Conservation (phyloP, 1,140 invertebrate species). For the Temnothorax curvispinosus region DNA sequence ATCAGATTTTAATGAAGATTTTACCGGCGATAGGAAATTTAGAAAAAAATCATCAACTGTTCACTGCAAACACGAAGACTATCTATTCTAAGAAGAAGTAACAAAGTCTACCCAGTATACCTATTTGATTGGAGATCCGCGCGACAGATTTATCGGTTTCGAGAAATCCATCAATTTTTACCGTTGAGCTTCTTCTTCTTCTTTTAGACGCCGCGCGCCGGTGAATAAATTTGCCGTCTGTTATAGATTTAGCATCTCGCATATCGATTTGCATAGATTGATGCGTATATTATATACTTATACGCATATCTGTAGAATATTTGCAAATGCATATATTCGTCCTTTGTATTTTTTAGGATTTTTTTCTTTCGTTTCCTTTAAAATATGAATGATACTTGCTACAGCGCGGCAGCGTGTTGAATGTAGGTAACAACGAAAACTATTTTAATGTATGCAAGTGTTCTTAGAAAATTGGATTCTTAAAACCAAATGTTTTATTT, state of each 20-base stretch:
- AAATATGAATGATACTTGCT: neutral
- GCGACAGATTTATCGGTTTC: conserved; percentile 64
- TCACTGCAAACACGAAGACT: conserved; percentile 44
- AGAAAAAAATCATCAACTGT: conserved; percentile 57
- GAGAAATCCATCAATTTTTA: conserved; percentile 74
- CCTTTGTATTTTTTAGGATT: conserved; percentile 14
- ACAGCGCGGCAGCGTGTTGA: neutral
- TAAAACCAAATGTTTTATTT: neutral
- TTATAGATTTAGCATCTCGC: neutral
- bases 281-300: neutral
- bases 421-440: neutral
- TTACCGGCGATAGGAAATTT: conserved; percentile 30
- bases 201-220: neutral
- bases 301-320: neutral
- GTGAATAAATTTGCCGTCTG: neutral
- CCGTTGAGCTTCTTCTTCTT: conserved; percentile 54
- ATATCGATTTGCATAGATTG: neutral
- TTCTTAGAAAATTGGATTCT: neutral
- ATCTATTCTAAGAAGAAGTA: conserved; percentile 39
- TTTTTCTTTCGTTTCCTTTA: neutral
- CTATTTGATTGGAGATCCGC: conserved; percentile 48
- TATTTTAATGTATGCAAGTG: neutral
- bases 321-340: neutral
- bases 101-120: too few species aligned
- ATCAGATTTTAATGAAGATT: neutral